phyloP scores from a whole-genome alignment of 2,113 vertebrate species.

The Anoura caudifer region DNA sequence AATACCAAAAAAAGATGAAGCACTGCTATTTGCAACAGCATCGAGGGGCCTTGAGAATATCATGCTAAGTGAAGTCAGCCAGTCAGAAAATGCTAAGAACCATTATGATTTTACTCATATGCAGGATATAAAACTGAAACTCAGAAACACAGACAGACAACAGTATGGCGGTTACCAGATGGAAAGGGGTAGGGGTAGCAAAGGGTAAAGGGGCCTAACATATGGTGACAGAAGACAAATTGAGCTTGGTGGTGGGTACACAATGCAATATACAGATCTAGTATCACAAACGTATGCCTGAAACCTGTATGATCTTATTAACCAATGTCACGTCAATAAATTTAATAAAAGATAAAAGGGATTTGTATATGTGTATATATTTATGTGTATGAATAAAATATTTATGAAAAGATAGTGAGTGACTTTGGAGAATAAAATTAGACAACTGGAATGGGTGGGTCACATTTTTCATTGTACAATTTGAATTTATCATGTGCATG shows the following conservation, averaged over 20 bases:
- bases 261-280: background rate
- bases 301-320: background rate
- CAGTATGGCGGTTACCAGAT: background rate
- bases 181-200: background rate
- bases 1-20: background rate
- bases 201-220: background rate
- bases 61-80: background rate
- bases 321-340: background rate
- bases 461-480: constrained; percentile 23
- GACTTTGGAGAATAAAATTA: constrained; percentile 7
- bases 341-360: background rate
- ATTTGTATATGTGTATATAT: background rate
- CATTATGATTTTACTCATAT: background rate
- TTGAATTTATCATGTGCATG: constrained; percentile 12
- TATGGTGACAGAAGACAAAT: background rate
- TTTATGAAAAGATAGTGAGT: constrained; percentile 6
- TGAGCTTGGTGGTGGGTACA: background rate
- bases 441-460: background rate
- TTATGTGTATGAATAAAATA: background rate
- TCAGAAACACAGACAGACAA: background rate
- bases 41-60: background rate
- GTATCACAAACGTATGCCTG: background rate
- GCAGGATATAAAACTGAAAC: background rate
- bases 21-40: background rate
- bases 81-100: background rate